phyloP scores from a whole-genome alignment of 2,888 invertebrate genomes.

The Pammene fasciana region DNA sequence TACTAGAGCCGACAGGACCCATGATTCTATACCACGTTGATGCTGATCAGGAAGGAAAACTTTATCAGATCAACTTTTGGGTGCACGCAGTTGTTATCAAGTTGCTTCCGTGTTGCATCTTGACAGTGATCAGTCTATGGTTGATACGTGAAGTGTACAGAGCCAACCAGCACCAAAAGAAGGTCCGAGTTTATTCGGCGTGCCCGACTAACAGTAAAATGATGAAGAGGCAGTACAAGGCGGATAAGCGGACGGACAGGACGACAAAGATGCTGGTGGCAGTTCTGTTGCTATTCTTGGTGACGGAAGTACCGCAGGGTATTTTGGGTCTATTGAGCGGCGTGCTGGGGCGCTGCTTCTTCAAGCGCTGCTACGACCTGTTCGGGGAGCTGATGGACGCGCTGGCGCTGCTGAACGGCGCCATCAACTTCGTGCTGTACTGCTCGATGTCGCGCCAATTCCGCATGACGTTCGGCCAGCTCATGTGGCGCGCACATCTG shows the following conservation, averaged over 20 bases:
- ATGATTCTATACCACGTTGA: conserved; percentile 79
- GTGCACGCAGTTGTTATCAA: conserved; percentile 91
- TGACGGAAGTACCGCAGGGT: conserved; percentile 95
- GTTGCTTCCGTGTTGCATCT: conserved; percentile 89
- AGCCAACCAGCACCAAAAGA: conserved; percentile 86
- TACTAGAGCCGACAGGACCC: conserved; percentile 78
- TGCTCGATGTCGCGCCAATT: conserved; percentile 98
- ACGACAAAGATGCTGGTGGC: conserved; percentile 96
- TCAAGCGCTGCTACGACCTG: conserved; percentile 90
- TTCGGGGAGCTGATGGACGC: conserved; percentile 95
- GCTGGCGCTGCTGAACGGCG: conserved; percentile 94
- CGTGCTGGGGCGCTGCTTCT: conserved; percentile 86
- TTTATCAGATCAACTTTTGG: conserved; percentile 90
- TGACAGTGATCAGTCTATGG: conserved; percentile 89
- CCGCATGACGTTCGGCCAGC: conserved; percentile 82
- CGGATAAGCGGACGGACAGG: conserved; percentile 85
- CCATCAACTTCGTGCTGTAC: conserved; percentile 96
- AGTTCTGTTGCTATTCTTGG: conserved; percentile 91
- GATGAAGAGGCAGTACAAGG: conserved; percentile 70
- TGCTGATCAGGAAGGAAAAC: conserved; percentile 82
- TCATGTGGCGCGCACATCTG: conserved; percentile 76
- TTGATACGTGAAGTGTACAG: conserved; percentile 88
- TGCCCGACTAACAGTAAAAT: conserved; percentile 72
- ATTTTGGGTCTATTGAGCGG: conserved; percentile 80
- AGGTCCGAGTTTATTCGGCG: conserved; percentile 77